Evolutionary conservation across 92 coral and sea anemone species (phyloP), one percentile per base, ranked within the genome.

Genomic region (Epizoanthus scotinus): DNA sequence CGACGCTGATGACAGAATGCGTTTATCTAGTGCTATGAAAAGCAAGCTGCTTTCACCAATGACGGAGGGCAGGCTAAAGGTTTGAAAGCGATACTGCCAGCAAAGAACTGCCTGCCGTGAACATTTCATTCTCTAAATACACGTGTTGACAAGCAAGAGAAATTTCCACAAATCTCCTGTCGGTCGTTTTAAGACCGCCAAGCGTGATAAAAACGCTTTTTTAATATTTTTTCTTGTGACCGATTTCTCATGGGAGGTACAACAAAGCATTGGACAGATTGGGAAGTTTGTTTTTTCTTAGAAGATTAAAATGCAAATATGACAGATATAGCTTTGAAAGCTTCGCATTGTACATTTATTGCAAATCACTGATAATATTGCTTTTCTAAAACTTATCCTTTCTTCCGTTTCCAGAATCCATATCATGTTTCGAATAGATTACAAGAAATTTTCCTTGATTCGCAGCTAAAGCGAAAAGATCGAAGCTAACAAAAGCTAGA

Each of bases 11-110:
- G 81, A 75, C 68, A 75, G 81, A 75, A 50, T 22, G 19, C 81
- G 7, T 75, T 59, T 60, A 75, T 59, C 47, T 75, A 42, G 40
- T 75, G 40, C 21, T 75, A 57, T 50, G 22, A 58, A 75, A 58
- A 58, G 68, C 67, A 75, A 75, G 81, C 68, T 75, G 81, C 61
- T 75, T 75, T 59, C 60, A 40, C 67, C 42, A 55, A 56, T 59
- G 49, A 6, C 22, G 81, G 42, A 34, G 63, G 56, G 19, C 38
- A 28, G 63, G 55, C 79, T 49, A 63, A 44, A 53, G 53, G 40
- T 49, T 29, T 58, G 81, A 75, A 75, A 75, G 66, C 22, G 81
- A 59, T 75, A 59, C 38, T 59, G 27, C 29, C 42, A 34, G 67
- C 80, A 34, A 27, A 19, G 25, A 58, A 64, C 20, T 19, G 68